A percentile compares a stretch with the other conserved stretches of the same genome.
phyloP scores from a whole-genome alignment of 2,797 vertebrate species.

The Psittacula echo region DNA sequence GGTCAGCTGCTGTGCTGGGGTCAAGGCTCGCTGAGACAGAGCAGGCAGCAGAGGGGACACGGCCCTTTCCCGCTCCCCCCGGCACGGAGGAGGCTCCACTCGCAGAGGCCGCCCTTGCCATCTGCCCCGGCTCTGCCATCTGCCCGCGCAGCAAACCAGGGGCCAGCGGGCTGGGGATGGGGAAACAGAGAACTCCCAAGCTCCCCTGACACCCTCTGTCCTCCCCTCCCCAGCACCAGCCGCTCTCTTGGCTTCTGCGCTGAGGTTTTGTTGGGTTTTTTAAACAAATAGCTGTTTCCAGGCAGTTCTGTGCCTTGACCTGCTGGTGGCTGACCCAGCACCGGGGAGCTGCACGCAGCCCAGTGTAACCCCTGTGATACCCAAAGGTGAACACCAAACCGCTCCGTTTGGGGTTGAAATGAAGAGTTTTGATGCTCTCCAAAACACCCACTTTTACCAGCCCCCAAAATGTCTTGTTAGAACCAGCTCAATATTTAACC shows the following conservation, averaged over 20 bases:
- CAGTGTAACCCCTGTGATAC: background rate
- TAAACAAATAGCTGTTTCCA: background rate
- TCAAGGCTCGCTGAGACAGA: background rate
- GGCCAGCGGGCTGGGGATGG: background rate
- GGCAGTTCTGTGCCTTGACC: background rate
- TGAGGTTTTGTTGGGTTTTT: background rate
- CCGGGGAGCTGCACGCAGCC: background rate
- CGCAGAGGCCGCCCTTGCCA: background rate
- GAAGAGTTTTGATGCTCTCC: background rate
- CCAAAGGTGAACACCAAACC: background rate
- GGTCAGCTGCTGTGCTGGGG: background rate
- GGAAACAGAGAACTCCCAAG: background rate
- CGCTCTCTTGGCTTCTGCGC: background rate
- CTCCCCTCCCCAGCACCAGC: background rate
- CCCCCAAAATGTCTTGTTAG: background rate
- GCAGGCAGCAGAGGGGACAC: slow-evolving; percentile 13
- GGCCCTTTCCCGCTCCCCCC: background rate
- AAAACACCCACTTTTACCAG: background rate
- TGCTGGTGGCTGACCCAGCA: background rate
- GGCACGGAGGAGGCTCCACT: background rate
- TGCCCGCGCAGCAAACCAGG: background rate
- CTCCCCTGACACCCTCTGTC: background rate
- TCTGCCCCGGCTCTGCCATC: slow-evolving; percentile 55
- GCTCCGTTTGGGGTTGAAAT: fast-evolving
- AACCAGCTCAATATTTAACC: background rate